Base-by-base conservation (phyloP, 2,797 vertebrate species). In the Cirrhinus mrigala region DNA sequence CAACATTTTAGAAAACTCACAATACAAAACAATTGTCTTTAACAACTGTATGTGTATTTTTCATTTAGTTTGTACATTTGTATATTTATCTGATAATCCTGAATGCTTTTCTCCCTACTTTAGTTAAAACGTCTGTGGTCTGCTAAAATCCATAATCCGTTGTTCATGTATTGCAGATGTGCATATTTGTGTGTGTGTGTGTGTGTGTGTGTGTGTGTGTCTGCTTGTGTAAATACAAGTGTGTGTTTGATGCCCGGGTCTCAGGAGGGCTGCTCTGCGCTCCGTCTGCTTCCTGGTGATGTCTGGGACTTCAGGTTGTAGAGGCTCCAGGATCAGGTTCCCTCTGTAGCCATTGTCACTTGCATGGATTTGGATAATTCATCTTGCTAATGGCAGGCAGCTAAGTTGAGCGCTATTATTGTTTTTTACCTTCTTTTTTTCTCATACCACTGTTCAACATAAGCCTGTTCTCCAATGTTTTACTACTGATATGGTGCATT, bases 281-380 rank as follows among this genome's bases (percentile, higher is more conserved):
- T 90, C 46, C 90, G 94, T 94, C 94, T 95, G 92, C 91, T 94
- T 95, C 95, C 94, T 94, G 93, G 91, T 93, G 91, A 87, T 93
- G 94, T 95, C 95, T 95, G 93, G 92, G 91, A 94, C 92, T 91
- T 89, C 91, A 92, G 91, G 94, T 94, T 93, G 92, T 89, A 24
- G 86, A 94, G 95, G 95, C 95, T 92, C 95, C 95, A 93, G 94
- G 95, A 96, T 96, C 94, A 95, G 93, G 94, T 96, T 95, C 94
- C 94, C 91, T 94, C 92, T 93, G 93, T 93, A 93, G 93, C 91
- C 92, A 90, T 94, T 95, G 95, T 95, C 95, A 94, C 92, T 91
- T 91, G 92, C 87, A 71, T 89, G 92, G 92, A 94, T 92, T 88
- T 66, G 77, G 85, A 92, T 95, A 95, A 96, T 96, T 95, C 91